Conservation (phyloP, 2,797 vertebrate genomes). For the Bufotes viridis region DNA sequence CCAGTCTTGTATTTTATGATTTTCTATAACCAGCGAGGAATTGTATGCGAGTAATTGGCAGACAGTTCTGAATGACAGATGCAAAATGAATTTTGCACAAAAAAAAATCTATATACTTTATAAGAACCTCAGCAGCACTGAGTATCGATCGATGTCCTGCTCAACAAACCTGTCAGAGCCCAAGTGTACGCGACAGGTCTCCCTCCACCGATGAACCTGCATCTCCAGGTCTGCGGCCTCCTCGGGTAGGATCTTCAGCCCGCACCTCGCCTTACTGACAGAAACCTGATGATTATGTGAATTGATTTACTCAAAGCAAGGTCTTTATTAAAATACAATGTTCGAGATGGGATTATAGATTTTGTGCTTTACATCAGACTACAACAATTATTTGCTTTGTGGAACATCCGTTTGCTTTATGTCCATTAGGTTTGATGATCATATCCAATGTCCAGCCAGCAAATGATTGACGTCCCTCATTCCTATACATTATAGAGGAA, state of each 20-base stretch:
- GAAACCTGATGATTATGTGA: slow-evolving; percentile 21
- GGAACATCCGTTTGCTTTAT: neutral
- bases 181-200: slow-evolving; percentile 8
- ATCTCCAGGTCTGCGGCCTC: neutral
- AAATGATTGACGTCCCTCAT: neutral
- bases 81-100: slow-evolving; percentile 1
- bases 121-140: slow-evolving; percentile 1
- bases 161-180: slow-evolving; percentile 28
- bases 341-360: slow-evolving; percentile 30
- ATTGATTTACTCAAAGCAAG: slow-evolving; percentile 30
- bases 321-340: slow-evolving; percentile 38
- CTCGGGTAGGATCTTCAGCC: neutral
- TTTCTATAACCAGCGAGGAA: neutral
- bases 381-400: slow-evolving; percentile 30
- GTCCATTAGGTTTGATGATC: slow-evolving; percentile 9
- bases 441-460: neutral
- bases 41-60: slow-evolving; percentile 3
- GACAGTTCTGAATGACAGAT: neutral
- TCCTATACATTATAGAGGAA: neutral
- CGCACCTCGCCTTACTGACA: neutral
- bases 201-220: neutral
- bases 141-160: slow-evolving; percentile 27
- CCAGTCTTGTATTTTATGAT: neutral
- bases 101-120: slow-evolving; percentile 37
- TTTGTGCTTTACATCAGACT: slow-evolving; percentile 33